Evolutionary conservation across 2,113 vertebrate genomes (phyloP), one percentile per base, ranked within the genome.

Genomic region (Dromas ardeola): DNA sequence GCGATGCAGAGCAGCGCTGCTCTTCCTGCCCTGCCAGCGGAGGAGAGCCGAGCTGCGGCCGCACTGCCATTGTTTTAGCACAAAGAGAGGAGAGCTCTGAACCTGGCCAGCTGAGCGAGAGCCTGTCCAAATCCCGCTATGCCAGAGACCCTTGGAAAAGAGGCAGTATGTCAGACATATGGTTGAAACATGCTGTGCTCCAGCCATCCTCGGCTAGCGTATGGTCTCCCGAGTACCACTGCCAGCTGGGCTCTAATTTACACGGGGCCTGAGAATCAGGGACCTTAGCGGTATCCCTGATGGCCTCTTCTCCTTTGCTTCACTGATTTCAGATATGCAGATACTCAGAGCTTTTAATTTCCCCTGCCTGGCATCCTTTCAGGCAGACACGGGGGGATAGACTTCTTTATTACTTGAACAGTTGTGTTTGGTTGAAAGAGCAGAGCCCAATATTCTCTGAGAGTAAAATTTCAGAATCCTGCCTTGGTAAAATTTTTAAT

Each of bases 231-330:
- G 93, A 95, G 95, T 76, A 49, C 91, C 77, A 2, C 86, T 96
- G 97, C 96, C 96, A 97, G 97, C 95, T 97, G 96, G 96, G 95
- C 93, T 95, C 96, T 91, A 85, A 95, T 96, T 97, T 95, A 89
- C 95, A 45, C 70, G 45, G 91, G 91, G 84, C 91, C 83, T 58
- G 91, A 97, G 70, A 96, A 95, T 91, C 94, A 18, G 91, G 93
- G 84, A 80, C 94, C 84, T 94, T 30, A 81, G 76, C 89, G 5
- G 36, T 53, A 45, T 94, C 94, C 91, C 93, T 76, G 89, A 90
- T 97, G 95, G 83, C 63, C 86, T 95, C 93, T 93, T 36, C 89
- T 89, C 89, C 91, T 95, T 61, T 93, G 95, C 94, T 95, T 95
- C 95, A 95, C 91, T 96, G 94, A 87, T 95, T 97, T 96, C 96